These are phyloP conservation scores for Pseudochaenichthys georgianus DNA, from an alignment of 2,797 vertebrate species.

Conservation along the genomic window DNA sequence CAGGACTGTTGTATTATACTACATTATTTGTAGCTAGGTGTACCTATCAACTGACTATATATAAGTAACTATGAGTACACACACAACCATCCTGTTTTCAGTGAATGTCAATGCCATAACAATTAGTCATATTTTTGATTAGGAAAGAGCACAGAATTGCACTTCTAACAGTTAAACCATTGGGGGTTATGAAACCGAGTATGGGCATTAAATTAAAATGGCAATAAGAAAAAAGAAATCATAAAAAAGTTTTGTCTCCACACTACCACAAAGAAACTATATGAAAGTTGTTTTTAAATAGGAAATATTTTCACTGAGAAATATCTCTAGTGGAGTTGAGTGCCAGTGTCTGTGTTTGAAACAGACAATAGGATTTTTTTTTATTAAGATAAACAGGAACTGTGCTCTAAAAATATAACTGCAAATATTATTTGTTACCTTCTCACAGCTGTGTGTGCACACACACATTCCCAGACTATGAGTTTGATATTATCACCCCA, in stretches of 20 bases:
- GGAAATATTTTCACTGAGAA: background rate
- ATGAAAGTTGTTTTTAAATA: background rate
- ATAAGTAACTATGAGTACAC: background rate
- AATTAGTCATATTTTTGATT: no score
- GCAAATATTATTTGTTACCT: slow-evolving; percentile 3
- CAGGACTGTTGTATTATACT: no score
- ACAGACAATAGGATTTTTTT: background rate
- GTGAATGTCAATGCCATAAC: background rate
- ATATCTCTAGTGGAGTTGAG: background rate
- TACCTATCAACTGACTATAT: background rate
- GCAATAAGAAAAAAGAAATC: background rate
- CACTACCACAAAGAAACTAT: background rate
- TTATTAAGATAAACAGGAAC: slow-evolving; percentile 5
- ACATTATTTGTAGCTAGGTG: background rate
- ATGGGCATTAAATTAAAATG: background rate
- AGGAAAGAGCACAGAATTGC: no score
- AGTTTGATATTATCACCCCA: slow-evolving; percentile 11
- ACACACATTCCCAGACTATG: background rate
- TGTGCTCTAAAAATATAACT: slow-evolving; percentile 6
- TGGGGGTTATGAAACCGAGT: background rate
- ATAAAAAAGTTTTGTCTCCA: background rate
- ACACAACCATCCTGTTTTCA: background rate
- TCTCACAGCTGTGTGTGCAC: background rate
- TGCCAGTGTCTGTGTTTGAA: slow-evolving; percentile 5
- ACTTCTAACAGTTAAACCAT: background rate